Evolutionary conservation across 2,888 invertebrate genomes (phyloP), one percentile per base, ranked within the genome.

Genomic region (Encarsia formosa): DNA sequence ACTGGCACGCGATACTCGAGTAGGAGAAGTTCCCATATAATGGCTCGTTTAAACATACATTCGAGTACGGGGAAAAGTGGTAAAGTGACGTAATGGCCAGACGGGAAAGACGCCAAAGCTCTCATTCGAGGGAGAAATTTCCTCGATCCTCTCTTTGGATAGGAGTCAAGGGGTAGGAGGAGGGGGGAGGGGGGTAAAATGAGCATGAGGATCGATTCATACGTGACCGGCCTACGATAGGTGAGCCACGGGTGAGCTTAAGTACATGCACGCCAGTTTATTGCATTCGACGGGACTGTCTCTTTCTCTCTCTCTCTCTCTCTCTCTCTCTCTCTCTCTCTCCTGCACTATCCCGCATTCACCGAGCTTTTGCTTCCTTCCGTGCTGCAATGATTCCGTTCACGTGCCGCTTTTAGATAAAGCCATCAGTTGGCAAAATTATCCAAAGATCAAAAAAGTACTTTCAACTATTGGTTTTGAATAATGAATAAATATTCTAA

Each of bases 171-270:
- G 32, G 15, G 15, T 13, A 32, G 15, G 32, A 4, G 8, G 15
- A 4, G 15, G 15, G 26, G 11, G 26, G 5, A 11, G 35, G 5
- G 44, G 18, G 35, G 35, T 24, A 24, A 35, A 44, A 43, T 22
- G 43, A 45, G 38, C 26, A 3, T 35, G 15, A 24, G 32, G 41
- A 48, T 41, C 49, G 24, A 41, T 41, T 32, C 39, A 38, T 31
- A 31, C 48, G 53, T 51, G 41, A 51, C 44, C 24, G 15, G 38
- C 16, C 18, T 50, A 31, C 26, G 5, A n/a, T n/a, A n/a, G n/a
- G n/a, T n/a, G 6, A 22, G 34, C n/a, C 24, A 22, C 23, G 9
- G 13, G 39, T 13, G 5, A n/a, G n/a, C n/a, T 16, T 39, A 39
- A 39, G 47, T 32, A 32, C 6, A 38, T 38, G 46, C 38, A 23